These are phyloP conservation scores for Periophthalmus magnuspinnatus DNA, from an alignment of 2,797 vertebrate genomes.

Conservation along the genomic window DNA sequence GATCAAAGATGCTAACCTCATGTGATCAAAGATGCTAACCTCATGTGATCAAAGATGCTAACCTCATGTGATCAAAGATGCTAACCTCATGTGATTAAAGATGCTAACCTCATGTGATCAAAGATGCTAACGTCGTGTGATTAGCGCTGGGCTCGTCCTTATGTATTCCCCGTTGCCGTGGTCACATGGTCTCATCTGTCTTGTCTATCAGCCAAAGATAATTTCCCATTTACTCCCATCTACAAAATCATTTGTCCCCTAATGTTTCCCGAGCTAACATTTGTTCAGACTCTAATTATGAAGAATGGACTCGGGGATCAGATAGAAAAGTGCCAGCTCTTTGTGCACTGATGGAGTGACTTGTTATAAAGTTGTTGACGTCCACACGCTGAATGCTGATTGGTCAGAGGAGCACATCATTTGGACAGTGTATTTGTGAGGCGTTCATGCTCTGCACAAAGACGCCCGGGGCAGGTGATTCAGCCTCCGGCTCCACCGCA, in stretches of 20 bases:
- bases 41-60: no score
- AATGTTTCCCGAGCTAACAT: slow-evolving; percentile 34
- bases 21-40: no score
- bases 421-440: slow-evolving; percentile 47
- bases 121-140: background rate
- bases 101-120: no score
- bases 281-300: slow-evolving; percentile 25
- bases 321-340: slow-evolving; percentile 20
- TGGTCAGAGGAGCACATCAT: slow-evolving; percentile 66
- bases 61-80: no score
- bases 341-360: slow-evolving; percentile 30
- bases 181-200: slow-evolving; percentile 8
- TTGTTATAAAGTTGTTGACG: slow-evolving; percentile 50
- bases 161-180: slow-evolving; percentile 5
- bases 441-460: slow-evolving; percentile 60
- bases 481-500: slow-evolving; percentile 69
- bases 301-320: slow-evolving; percentile 32
- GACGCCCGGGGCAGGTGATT: slow-evolving; percentile 72
- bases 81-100: no score
- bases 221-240: slow-evolving; percentile 27
- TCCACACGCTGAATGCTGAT: slow-evolving; percentile 54
- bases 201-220: slow-evolving; percentile 13
- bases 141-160: background rate
- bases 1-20: no score
- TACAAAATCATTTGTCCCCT: slow-evolving; percentile 20